phyloP scores from a whole-genome alignment of 2,888 invertebrate genomes.

The Troilus luridus region DNA sequence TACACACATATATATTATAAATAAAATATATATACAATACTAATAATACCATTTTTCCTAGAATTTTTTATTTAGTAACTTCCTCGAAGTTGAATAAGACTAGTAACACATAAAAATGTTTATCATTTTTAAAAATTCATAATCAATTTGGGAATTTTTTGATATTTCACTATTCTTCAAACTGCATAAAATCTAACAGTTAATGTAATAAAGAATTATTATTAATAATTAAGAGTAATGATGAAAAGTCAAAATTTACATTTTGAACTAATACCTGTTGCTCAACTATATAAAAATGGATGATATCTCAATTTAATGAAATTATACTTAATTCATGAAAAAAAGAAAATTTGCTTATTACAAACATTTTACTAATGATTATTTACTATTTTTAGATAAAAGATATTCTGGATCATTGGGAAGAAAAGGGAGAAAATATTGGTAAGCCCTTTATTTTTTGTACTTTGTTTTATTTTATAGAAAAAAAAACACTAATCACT shows the following conservation, averaged over 20 bases:
- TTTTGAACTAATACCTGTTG: neutral
- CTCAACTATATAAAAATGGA: neutral
- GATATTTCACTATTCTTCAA: neutral
- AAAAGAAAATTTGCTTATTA: neutral
- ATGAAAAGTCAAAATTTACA: neutral
- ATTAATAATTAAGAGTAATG: neutral
- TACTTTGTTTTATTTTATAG: neutral
- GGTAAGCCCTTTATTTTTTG: slow-evolving; percentile 64
- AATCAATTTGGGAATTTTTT: too few species aligned
- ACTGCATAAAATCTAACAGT: neutral
- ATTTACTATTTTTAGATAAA: slow-evolving; percentile 65
- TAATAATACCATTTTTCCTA: too few species aligned
- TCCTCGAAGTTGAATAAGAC: too few species aligned
- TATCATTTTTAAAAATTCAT: too few species aligned
- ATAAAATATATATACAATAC: too few species aligned
- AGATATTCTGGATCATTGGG: slow-evolving; percentile 65
- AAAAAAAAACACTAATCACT: neutral
- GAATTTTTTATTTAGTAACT: too few species aligned
- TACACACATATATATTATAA: too few species aligned
- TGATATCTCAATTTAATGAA: neutral
- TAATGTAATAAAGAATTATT: neutral
- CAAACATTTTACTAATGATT: neutral
- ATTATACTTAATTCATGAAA: neutral
- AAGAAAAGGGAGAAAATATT: slow-evolving; percentile 64
- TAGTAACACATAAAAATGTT: too few species aligned